A percentile compares a stretch with the other conserved stretches of the same genome.
These are phyloP conservation scores for Nycticorax nycticorax DNA, from an alignment of 2,113 vertebrate genomes.

Conservation along the genomic window DNA sequence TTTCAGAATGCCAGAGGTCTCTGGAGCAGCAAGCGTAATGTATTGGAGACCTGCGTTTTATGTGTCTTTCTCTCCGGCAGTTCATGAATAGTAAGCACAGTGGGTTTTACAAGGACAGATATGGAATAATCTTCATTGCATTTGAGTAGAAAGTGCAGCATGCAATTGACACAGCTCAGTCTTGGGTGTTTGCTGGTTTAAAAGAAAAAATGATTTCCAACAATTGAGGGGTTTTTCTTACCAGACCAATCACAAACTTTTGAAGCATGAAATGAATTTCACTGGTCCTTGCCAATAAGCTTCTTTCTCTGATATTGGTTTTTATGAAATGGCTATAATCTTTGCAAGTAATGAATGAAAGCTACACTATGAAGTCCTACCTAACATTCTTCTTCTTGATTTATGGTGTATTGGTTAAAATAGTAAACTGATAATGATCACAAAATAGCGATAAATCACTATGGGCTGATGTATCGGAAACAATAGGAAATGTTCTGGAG, in stretches of 20 bases:
- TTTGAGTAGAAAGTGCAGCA: constrained; percentile 29
- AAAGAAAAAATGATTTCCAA: constrained; percentile 71
- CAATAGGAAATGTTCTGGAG: constrained; percentile 55
- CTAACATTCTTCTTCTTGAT: constrained; percentile 77
- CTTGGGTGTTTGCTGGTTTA: constrained; percentile 62
- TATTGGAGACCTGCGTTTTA: neutral
- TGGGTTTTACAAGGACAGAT: constrained; percentile 58
- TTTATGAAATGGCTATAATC: constrained; percentile 79
- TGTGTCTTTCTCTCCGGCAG: neutral
- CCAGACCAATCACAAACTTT: constrained; percentile 77
- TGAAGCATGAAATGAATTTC: constrained; percentile 84
- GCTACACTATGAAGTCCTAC: constrained; percentile 73
- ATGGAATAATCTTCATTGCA: constrained; percentile 27
- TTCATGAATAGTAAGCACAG: constrained; percentile 65
- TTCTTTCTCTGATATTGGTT: constrained; percentile 74
- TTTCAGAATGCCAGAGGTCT: neutral
- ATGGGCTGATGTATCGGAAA: constrained; percentile 50
- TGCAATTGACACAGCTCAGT: constrained; percentile 61
- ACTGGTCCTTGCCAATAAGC: constrained; percentile 72
- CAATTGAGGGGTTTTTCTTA: constrained; percentile 57
- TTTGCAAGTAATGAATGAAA: constrained; percentile 78
- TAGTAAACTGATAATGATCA: constrained; percentile 74
- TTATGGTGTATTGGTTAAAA: constrained; percentile 76
- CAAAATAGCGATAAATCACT: constrained; percentile 70
- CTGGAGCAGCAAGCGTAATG: neutral